phyloP scores from a whole-genome alignment of 2,113 vertebrate genomes.

The Laticauda laticaudata region DNA sequence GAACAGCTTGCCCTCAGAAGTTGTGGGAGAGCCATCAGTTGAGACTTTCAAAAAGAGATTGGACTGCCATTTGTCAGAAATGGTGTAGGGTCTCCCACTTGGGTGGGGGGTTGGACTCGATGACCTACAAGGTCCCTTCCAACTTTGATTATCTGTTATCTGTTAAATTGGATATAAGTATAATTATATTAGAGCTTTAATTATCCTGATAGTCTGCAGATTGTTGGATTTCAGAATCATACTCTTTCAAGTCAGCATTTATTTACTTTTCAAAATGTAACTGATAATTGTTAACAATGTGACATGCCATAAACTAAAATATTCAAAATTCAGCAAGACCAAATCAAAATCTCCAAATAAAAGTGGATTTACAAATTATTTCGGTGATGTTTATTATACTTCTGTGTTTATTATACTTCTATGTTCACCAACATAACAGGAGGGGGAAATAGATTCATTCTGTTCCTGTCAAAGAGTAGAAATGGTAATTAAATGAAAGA shows the following conservation, averaged over 20 bases:
- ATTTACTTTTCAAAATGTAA: not conserved
- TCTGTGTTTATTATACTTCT: not conserved
- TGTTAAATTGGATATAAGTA: not conserved
- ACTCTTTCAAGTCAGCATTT: not conserved
- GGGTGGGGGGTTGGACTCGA: too few species aligned
- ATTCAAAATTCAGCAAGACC: not conserved
- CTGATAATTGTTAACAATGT: not conserved
- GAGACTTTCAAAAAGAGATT: too few species aligned
- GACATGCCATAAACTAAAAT: not conserved
- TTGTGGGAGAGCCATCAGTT: too few species aligned
- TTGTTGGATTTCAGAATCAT: not conserved
- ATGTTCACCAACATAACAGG: not conserved
- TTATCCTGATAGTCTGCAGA: not conserved
- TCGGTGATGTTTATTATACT: not conserved
- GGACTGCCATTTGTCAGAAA: too few species aligned
- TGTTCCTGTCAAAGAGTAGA: not conserved
- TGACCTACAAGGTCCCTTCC: too few species aligned
- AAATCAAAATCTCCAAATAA: not conserved
- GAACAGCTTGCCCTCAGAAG: too few species aligned
- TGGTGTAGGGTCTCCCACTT: too few species aligned
- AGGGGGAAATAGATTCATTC: not conserved
- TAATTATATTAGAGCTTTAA: not conserved
- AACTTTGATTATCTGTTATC: too few species aligned
- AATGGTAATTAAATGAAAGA: not conserved
- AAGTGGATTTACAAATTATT: not conserved